Conservation (phyloP, 2,888 invertebrate genomes). For the Bursaphelenchus okinawaensis region DNA sequence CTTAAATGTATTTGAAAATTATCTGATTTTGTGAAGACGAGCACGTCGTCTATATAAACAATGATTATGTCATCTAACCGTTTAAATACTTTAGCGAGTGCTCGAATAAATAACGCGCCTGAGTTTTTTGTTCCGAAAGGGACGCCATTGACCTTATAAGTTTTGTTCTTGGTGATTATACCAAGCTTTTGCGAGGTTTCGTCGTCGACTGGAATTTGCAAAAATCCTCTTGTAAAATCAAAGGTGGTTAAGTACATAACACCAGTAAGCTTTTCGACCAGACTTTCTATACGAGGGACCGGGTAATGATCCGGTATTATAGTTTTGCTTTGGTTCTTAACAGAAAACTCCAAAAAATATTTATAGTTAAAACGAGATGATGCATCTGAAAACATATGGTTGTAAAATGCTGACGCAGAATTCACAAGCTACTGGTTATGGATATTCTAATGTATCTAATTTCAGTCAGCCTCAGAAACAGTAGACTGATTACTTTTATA, state of each 20-base stretch:
- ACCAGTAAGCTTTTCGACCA: slow-evolving; percentile 16
- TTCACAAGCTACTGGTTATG: too few species aligned
- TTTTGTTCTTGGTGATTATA: slow-evolving; percentile 15
- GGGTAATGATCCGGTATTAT: slow-evolving; percentile 1
- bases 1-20: neutral
- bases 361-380: too few species aligned
- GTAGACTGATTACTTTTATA: too few species aligned
- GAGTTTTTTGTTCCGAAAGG: slow-evolving; percentile 25
- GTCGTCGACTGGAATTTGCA: slow-evolving; percentile 14
- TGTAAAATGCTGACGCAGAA: too few species aligned
- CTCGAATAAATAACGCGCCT: slow-evolving; percentile 7
- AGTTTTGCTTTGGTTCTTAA: neutral
- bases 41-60: slow-evolving; percentile 13
- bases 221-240: slow-evolving; percentile 16
- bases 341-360: too few species aligned
- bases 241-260: slow-evolving; percentile 14
- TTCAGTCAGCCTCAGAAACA: too few species aligned
- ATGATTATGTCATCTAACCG: slow-evolving; percentile 8
- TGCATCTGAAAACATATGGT: too few species aligned
- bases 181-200: slow-evolving; percentile 18
- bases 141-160: slow-evolving; percentile 18
- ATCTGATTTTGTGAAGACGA: neutral
- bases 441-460: too few species aligned
- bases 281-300: slow-evolving; percentile 15
- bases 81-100: slow-evolving; percentile 11